A percentile compares a stretch with the other conserved stretches of the same genome.
Evolutionary conservation across 2,888 invertebrate genomes (phyloP).

Genomic region (Steinernema hermaphroditum): DNA sequence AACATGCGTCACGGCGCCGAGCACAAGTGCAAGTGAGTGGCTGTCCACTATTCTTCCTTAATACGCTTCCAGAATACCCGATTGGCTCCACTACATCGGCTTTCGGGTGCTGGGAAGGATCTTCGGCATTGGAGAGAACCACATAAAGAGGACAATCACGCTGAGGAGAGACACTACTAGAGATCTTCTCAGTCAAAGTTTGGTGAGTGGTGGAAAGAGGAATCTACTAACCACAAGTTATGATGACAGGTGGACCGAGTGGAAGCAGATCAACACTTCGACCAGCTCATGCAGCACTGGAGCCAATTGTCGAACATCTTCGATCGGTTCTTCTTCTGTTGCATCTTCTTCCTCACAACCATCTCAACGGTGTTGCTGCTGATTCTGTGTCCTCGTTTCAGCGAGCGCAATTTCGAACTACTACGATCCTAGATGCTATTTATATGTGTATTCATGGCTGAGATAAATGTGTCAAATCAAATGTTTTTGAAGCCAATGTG

Average conservation of each 20-base stretch:
- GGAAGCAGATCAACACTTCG: constrained; percentile 38
- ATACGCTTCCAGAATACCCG: constrained; percentile 62
- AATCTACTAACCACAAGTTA: no score
- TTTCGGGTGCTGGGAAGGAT: constrained; percentile 65
- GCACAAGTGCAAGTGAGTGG: constrained; percentile 50
- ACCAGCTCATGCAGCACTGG: constrained; percentile 45
- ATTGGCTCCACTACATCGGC: constrained; percentile 66
- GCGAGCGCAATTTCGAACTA: constrained; percentile 30
- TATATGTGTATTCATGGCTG: no score
- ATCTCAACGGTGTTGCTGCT: constrained; percentile 38
- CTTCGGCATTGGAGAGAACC: constrained; percentile 62
- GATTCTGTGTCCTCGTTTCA: constrained; percentile 44
- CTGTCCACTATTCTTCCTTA: background rate
- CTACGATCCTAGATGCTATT: background rate
- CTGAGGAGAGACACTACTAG: constrained; percentile 6
- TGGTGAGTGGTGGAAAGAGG: constrained; percentile 30
- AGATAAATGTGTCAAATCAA: no score
- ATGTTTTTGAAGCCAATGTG: no score
- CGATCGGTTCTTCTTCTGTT: constrained; percentile 52
- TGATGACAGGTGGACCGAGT: constrained; percentile 40
- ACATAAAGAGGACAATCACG: constrained; percentile 26
- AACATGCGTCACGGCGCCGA: constrained; percentile 68
- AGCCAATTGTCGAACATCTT: constrained; percentile 47
- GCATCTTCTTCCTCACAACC: constrained; percentile 42
- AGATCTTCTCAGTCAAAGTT: constrained; percentile 36